Percentiles rank a stretch among this genome's conserved stretches.
Conservation (phyloP, 2,888 invertebrate genomes). For the Oligia fasciuncula region DNA sequence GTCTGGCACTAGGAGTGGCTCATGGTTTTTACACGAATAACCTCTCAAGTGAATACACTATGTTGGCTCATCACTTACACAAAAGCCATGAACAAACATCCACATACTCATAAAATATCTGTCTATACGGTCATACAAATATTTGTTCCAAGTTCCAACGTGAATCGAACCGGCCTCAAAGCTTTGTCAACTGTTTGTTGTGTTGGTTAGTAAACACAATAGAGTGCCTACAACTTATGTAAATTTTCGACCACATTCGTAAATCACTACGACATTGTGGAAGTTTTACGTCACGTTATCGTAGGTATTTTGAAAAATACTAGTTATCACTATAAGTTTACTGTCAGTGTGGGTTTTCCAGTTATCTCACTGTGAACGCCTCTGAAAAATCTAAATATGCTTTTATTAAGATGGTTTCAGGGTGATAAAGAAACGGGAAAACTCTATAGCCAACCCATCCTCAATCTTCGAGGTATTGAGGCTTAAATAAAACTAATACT, state of each 20-base stretch:
- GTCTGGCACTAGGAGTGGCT: not conserved
- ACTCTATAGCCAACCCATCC: not conserved
- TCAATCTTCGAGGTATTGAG: not conserved
- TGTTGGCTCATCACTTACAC: conserved; percentile 31
- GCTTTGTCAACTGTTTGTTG: conserved; percentile 50
- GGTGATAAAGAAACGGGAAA: not conserved
- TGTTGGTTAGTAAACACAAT: conserved; percentile 43
- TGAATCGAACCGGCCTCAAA: conserved; percentile 31
- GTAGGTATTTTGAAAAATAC: not conserved
- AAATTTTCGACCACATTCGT: conserved; percentile 45
- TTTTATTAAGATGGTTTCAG: not conserved
- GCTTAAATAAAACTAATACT: conserved; percentile 74
- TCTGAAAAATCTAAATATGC: not conserved
- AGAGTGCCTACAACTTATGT: conserved; percentile 41
- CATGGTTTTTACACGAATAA: conserved; percentile 20
- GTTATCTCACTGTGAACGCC: not conserved
- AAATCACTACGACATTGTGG: conserved; percentile 33
- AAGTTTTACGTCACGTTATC: conserved; percentile 32
- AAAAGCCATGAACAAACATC: conserved; percentile 45
- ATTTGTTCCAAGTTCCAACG: conserved; percentile 31
- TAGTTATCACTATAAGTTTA: not conserved
- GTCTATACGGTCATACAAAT: conserved; percentile 34
- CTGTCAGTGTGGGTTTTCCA: not conserved
- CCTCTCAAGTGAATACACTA: conserved; percentile 14
- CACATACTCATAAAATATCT: conserved; percentile 42